Evolutionary conservation across 2,797 vertebrate genomes (phyloP).

Genomic region (Schizopygopsis malacanthus): DNA sequence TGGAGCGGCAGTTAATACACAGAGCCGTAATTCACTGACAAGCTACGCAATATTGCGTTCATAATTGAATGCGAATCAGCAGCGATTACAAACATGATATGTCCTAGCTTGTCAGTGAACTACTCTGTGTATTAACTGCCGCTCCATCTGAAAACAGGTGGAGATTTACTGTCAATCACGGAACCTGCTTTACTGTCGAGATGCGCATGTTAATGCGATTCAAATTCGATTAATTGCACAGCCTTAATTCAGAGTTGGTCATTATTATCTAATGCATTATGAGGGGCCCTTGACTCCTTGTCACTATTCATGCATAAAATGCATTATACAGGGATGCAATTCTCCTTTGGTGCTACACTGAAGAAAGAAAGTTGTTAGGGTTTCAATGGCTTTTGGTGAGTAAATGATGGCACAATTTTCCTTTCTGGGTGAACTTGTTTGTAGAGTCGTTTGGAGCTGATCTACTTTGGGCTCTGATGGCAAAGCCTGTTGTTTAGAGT

Average conservation of each 20-base stretch:
- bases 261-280: slow-evolving; percentile 1
- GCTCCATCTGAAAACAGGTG: no score
- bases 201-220: no score
- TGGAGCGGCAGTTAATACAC: no score
- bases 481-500: slow-evolving; percentile 30
- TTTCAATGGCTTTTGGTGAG: neutral
- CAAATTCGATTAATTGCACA: no score
- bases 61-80: no score
- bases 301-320: neutral
- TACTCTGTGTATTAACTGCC: no score
- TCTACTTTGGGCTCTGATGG: slow-evolving; percentile 46
- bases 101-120: no score
- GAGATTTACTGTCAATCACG: no score
- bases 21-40: no score
- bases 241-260: neutral
- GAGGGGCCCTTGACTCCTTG: neutral
- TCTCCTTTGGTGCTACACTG: neutral
- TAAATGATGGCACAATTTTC: neutral
- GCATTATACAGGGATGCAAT: neutral
- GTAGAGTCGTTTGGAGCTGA: slow-evolving; percentile 47
- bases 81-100: no score
- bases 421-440: neutral
- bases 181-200: no score
- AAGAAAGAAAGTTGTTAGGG: neutral
- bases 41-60: no score